Percentiles rank a stretch among this genome's conserved stretches.
Conservation (phyloP, 2,888 invertebrate species). For the Yponomeuta evonymella region DNA sequence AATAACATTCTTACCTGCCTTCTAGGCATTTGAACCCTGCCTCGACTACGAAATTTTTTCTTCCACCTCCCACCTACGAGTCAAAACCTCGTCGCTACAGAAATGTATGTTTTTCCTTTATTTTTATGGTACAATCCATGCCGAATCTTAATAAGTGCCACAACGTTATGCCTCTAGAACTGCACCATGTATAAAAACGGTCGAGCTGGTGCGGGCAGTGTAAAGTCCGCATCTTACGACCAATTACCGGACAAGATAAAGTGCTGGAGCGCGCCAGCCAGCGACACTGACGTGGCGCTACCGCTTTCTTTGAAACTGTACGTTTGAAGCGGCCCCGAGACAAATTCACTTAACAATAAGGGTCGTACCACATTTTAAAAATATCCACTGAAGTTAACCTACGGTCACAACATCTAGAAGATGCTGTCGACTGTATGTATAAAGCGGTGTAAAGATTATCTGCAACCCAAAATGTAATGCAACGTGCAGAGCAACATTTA, state of each 20-base stretch:
- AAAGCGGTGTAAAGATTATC: background rate
- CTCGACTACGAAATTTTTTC: no score
- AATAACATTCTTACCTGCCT: no score
- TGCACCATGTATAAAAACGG: no score
- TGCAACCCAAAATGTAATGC: background rate
- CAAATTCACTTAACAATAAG: background rate
- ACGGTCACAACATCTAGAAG: background rate
- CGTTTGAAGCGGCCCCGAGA: background rate
- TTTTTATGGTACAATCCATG: no score
- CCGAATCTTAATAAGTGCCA: no score
- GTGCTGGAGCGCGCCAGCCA: constrained; percentile 19
- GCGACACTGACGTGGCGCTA: background rate
- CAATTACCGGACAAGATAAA: constrained; percentile 59
- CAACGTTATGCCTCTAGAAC: no score
- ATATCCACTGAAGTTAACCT: background rate
- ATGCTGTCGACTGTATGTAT: no score
- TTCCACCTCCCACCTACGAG: no score
- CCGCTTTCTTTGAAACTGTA: constrained; percentile 6
- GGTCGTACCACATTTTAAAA: background rate
- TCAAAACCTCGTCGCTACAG: no score
- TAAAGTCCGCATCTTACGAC: constrained; percentile 58
- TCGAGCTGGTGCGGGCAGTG: background rate
- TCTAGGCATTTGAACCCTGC: no score
- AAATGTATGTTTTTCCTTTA: no score
- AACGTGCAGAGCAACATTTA: no score